Percentiles rank a stretch among this genome's conserved stretches.
Evolutionary conservation across 2,797 vertebrate genomes (phyloP).

Genomic region (Cercopithecus petaurista): DNA sequence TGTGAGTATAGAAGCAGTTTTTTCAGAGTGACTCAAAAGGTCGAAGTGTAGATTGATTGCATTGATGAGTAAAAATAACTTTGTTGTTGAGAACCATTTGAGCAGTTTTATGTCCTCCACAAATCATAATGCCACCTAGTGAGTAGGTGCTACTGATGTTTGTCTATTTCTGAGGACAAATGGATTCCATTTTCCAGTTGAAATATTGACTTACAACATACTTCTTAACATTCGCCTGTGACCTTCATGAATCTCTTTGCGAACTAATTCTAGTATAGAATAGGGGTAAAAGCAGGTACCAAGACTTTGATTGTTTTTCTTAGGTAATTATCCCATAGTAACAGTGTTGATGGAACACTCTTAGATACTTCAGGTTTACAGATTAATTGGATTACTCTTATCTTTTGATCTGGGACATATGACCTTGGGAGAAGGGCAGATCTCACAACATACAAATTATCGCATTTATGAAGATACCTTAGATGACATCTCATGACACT

Average conservation of each 20-base stretch:
- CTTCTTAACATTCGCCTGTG: not conserved
- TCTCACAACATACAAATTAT: not conserved
- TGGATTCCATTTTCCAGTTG: not conserved
- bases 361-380: not conserved
- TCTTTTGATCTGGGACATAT: not conserved
- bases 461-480: not conserved
- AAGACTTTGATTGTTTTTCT: not conserved
- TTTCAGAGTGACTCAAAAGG: not conserved
- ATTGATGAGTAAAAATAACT: not conserved
- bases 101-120: not conserved
- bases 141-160: not conserved
- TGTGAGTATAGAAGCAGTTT: slow-evolving; percentile 82
- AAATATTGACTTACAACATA: not conserved
- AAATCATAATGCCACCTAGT: not conserved
- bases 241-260: not conserved
- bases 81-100: not conserved
- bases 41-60: not conserved
- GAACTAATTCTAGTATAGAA: not conserved
- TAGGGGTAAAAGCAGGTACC: not conserved
- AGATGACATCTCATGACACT: not conserved
- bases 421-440: not conserved
- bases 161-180: not conserved
- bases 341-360: not conserved
- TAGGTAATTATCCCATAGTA: not conserved
- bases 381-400: not conserved